phyloP scores from a whole-genome alignment of 1,140 invertebrate genomes.

The Drosophila sp. region DNA sequence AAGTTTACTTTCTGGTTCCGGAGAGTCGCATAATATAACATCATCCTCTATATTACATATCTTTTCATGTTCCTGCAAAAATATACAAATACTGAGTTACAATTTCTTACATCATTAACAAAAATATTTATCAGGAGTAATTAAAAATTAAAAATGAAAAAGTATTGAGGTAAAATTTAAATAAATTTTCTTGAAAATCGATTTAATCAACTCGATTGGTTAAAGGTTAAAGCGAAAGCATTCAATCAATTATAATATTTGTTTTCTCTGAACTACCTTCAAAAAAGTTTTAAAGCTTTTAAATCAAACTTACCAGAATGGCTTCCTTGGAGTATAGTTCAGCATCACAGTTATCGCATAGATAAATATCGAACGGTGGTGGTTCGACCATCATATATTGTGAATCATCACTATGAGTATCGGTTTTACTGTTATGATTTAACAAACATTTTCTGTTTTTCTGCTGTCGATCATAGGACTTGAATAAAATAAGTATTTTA shows the following conservation, averaged over 20 bases:
- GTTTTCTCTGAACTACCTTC: too few relatives aligned
- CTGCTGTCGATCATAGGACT: conserved; percentile 81
- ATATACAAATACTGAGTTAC: not conserved
- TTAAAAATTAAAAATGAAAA: too few relatives aligned
- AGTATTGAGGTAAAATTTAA: too few relatives aligned
- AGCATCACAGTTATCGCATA: conserved; percentile 90
- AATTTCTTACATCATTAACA: conserved; percentile 2
- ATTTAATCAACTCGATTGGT: too few relatives aligned
- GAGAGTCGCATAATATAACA: conserved; percentile 82
- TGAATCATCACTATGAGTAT: conserved; percentile 79
- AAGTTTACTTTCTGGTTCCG: conserved; percentile 62
- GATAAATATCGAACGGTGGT: conserved; percentile 88
- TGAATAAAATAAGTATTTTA: conserved; percentile 11
- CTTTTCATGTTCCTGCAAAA: conserved; percentile 86
- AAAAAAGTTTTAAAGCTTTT: not conserved
- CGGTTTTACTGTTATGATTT: conserved; percentile 76
- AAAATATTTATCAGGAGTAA: not conserved
- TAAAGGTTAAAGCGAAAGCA: too few relatives aligned
- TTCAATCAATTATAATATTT: too few relatives aligned
- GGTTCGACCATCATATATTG: conserved; percentile 86
- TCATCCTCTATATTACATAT: conserved; percentile 84
- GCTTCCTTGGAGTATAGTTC: conserved; percentile 86
- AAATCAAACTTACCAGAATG: conserved; percentile 85
- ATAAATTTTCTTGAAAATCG: too few relatives aligned
- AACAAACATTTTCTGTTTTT: conserved; percentile 77